A percentile compares a stretch with the other conserved stretches of the same genome.
These are phyloP conservation scores for Lithophane ornitopus DNA, from an alignment of 2,888 invertebrate species.

Conservation along the genomic window DNA sequence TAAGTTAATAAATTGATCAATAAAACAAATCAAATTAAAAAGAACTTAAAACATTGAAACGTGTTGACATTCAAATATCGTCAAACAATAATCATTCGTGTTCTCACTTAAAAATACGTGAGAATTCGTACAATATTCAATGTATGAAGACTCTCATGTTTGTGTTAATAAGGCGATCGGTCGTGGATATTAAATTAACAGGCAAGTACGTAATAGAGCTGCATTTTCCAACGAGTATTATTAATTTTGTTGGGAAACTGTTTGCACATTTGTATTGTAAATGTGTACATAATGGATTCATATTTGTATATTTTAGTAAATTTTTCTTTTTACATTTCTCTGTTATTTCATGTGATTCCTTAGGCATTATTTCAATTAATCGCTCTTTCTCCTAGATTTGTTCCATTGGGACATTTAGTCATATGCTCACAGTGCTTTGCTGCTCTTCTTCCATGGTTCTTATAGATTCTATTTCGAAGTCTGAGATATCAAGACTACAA, in stretches of 20 bases:
- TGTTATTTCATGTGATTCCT: background rate
- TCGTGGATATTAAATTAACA: conserved; percentile 17
- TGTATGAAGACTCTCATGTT: conserved; percentile 26
- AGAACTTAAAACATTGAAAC: conserved; percentile 19
- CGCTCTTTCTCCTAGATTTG: background rate
- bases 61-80: conserved; percentile 50
- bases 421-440: background rate
- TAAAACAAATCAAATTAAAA: conserved; percentile 10
- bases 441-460: background rate
- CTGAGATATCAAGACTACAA: background rate
- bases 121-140: conserved; percentile 35
- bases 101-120: conserved; percentile 25
- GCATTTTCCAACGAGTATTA: conserved; percentile 25
- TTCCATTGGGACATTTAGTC: background rate
- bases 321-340: background rate
- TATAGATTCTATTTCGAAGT: background rate
- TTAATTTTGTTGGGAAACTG: conserved; percentile 35
- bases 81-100: conserved; percentile 44
- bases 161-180: conserved; percentile 31
- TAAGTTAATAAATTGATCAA: background rate
- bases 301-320: background rate
- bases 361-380: background rate
- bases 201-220: conserved; percentile 8
- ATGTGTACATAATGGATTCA: background rate
- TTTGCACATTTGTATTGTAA: background rate